Evolutionary conservation across 2,113 vertebrate species (phyloP).

Genomic region (Seriola dumerili): DNA sequence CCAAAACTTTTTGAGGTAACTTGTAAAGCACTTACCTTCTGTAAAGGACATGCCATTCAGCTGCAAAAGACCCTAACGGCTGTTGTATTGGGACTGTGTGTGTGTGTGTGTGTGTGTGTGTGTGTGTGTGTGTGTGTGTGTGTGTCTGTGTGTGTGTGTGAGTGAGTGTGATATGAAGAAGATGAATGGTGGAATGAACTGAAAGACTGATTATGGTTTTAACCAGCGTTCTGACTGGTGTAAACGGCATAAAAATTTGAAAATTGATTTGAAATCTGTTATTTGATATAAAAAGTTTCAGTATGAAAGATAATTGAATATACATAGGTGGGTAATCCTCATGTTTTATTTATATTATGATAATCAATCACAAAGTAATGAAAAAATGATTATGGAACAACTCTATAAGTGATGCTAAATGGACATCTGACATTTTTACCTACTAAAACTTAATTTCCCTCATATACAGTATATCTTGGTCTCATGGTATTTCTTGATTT

Average conservation of each 20-base stretch:
- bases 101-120: constrained; percentile 24
- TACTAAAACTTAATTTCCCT: too few relatives aligned
- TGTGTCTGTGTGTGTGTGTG: constrained; percentile 5
- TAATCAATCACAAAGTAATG: not conserved
- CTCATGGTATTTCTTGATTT: too few relatives aligned
- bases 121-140: constrained; percentile 8
- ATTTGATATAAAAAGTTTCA: not conserved
- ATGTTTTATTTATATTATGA: too few relatives aligned
- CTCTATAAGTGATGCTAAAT: too few relatives aligned
- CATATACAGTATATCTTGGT: too few relatives aligned
- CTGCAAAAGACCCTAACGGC: constrained; percentile 57
- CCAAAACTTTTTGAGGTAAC: constrained; percentile 54
- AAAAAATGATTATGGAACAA: not conserved
- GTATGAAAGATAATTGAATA: too few relatives aligned
- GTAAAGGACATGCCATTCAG: constrained; percentile 46
- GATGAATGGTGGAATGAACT: not conserved
- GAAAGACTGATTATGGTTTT: too few relatives aligned
- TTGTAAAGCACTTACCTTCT: constrained; percentile 67
- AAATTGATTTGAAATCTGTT: not conserved
- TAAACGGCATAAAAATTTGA: not conserved
- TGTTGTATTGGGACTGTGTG: constrained; percentile 31
- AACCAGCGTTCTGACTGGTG: not conserved
- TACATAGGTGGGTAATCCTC: too few relatives aligned
- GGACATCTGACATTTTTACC: too few relatives aligned
- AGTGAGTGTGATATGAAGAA: not conserved